Conservation (phyloP, 2,888 invertebrate species). For the Uloborus plumipes region DNA sequence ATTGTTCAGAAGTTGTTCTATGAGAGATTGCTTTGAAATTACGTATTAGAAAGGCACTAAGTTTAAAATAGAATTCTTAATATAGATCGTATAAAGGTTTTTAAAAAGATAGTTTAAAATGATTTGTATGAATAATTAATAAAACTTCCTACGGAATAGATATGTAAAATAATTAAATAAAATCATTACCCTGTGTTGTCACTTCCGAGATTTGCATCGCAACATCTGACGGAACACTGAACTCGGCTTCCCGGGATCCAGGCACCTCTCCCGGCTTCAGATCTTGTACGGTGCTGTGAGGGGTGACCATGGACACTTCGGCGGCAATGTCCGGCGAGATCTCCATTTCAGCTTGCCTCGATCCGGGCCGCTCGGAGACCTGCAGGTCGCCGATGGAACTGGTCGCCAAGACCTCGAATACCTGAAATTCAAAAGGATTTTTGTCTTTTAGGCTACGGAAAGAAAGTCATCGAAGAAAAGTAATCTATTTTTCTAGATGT, state of each 20-base stretch:
- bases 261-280: constrained; percentile 59
- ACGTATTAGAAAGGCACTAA: no score
- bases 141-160: no score
- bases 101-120: no score
- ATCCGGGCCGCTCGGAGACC: constrained; percentile 39
- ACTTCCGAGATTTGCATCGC: constrained; percentile 63
- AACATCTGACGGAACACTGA: constrained; percentile 53
- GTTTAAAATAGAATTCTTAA: no score
- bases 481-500: no score
- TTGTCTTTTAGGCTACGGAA: no score
- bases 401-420: constrained; percentile 46
- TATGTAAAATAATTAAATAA: no score
- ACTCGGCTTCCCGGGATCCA: constrained; percentile 43
- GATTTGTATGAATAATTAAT: no score
- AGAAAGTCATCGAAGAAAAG: no score
- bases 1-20: no score
- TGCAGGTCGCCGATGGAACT: constrained; percentile 51
- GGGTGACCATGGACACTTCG: constrained; percentile 51
- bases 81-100: no score
- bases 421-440: constrained; percentile 13
- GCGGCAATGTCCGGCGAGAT: constrained; percentile 47
- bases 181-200: constrained; percentile 45
- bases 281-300: constrained; percentile 41
- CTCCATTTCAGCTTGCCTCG: constrained; percentile 45
- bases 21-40: no score